Evolutionary conservation across 2,888 invertebrate species (phyloP).

Genomic region (Philaethria dido): DNA sequence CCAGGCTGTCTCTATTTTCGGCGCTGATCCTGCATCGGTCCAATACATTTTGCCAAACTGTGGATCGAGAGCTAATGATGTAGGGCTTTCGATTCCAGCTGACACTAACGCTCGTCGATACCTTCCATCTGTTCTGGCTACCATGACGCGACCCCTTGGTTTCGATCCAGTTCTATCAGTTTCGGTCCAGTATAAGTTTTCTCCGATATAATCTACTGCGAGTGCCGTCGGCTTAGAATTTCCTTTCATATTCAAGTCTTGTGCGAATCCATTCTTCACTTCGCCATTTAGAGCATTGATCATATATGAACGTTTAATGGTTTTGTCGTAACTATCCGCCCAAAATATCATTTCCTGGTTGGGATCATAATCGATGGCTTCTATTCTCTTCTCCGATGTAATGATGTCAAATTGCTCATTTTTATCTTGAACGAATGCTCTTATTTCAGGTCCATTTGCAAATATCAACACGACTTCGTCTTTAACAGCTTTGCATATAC

Average conservation of each 20-base stretch:
- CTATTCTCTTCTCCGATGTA: slow-evolving; percentile 93
- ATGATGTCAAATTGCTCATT: slow-evolving; percentile 91
- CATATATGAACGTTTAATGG: slow-evolving; percentile 96
- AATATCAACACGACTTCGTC: slow-evolving; percentile 88
- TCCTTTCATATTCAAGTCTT: slow-evolving; percentile 93
- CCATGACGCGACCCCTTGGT: slow-evolving; percentile 92
- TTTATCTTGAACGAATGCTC: slow-evolving; percentile 87
- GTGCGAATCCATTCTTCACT: slow-evolving; percentile 92
- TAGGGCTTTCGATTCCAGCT: slow-evolving; percentile 92
- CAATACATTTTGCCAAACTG: slow-evolving; percentile 94
- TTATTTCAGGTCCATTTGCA: slow-evolving; percentile 94
- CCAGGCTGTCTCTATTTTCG: slow-evolving; percentile 97
- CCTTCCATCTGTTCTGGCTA: slow-evolving; percentile 94
- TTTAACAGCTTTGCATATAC: slow-evolving; percentile 90
- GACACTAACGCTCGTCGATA: slow-evolving; percentile 92
- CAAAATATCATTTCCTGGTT: slow-evolving; percentile 94
- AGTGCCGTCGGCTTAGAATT: slow-evolving; percentile 94
- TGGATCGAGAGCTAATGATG: slow-evolving; percentile 94
- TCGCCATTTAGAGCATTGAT: slow-evolving; percentile 90
- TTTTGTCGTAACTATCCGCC: slow-evolving; percentile 96
- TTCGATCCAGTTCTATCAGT: slow-evolving; percentile 89
- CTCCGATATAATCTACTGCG: slow-evolving; percentile 96
- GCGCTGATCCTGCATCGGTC: slow-evolving; percentile 95
- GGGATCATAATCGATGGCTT: slow-evolving; percentile 95
- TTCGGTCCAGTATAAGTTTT: slow-evolving; percentile 98